These are phyloP conservation scores for Cryptocephalus moraei DNA, from an alignment of 2,888 invertebrate genomes.

Conservation along the genomic window DNA sequence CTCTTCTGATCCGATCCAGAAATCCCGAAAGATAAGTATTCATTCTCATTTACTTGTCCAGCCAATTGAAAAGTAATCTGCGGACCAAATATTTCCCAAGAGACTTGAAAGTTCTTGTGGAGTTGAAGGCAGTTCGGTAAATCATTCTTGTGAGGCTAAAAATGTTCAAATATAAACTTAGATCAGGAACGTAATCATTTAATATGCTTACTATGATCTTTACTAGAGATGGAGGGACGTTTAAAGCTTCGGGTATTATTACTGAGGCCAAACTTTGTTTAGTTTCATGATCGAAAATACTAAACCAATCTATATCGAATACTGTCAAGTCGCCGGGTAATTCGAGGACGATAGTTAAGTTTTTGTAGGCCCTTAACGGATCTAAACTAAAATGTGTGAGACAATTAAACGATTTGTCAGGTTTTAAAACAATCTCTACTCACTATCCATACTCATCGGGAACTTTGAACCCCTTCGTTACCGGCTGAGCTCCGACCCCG, in stretches of 20 bases:
- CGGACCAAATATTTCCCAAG: slow-evolving; percentile 87
- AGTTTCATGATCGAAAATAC: slow-evolving; percentile 61
- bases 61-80: slow-evolving; percentile 77
- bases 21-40: slow-evolving; percentile 84
- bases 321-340: slow-evolving; percentile 75
- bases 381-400: slow-evolving; percentile 52
- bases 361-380: slow-evolving; percentile 60
- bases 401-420: not conserved
- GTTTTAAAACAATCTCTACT: slow-evolving; percentile 37
- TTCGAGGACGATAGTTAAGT: slow-evolving; percentile 62
- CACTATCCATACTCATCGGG: slow-evolving; percentile 91
- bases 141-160: slow-evolving; percentile 48
- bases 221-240: slow-evolving; percentile 77
- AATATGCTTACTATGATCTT: slow-evolving; percentile 42
- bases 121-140: slow-evolving; percentile 79
- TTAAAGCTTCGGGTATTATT: slow-evolving; percentile 67
- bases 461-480: slow-evolving; percentile 67
- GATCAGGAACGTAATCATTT: not conserved
- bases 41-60: slow-evolving; percentile 61
- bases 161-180: slow-evolving; percentile 2
- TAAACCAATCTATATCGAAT: slow-evolving; percentile 75
- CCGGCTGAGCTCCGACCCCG: slow-evolving; percentile 81
- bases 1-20: slow-evolving; percentile 63
- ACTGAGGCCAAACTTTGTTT: slow-evolving; percentile 63
- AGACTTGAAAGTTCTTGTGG: slow-evolving; percentile 72